Conservation (phyloP, 1,140 invertebrate species). For the Hyphantria cunea region DNA sequence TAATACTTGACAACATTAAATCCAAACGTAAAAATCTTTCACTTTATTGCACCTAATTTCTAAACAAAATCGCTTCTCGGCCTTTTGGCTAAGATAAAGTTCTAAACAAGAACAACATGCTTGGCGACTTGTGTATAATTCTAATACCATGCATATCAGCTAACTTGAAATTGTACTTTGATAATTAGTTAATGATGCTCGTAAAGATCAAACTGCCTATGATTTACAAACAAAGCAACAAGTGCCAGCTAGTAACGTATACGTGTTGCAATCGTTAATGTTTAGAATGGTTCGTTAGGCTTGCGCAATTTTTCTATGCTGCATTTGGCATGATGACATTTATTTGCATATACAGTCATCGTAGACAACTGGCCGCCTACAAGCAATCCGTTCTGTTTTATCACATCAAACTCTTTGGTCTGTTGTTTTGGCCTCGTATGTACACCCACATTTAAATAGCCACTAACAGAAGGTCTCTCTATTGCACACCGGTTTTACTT, state of each 20-base stretch:
- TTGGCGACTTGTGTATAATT: neutral
- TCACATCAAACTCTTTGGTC: conserved; percentile 34
- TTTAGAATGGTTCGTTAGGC: conserved; percentile 18
- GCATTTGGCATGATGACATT: conserved; percentile 24
- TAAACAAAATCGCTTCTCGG: no score
- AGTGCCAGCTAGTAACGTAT: neutral
- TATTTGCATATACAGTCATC: conserved; percentile 37
- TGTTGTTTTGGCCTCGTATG: conserved; percentile 61
- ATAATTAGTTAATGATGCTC: conserved; percentile 9
- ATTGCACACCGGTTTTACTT: conserved; percentile 5
- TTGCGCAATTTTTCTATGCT: conserved; percentile 19
- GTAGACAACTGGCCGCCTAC: conserved; percentile 53
- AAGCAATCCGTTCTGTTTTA: conserved; percentile 10
- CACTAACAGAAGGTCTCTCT: conserved; percentile 29
- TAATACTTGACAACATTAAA: no score
- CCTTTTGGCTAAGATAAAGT: no score
- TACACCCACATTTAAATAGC: conserved; percentile 54
- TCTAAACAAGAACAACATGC: neutral
- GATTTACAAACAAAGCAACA: conserved; percentile 22
- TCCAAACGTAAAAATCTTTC: no score
- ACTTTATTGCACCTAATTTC: no score
- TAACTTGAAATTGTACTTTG: conserved; percentile 10
- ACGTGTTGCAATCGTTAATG: conserved; percentile 8
- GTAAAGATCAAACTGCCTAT: conserved; percentile 21
- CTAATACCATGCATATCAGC: neutral